Base-by-base conservation (phyloP, 2,888 invertebrate species). In the Ernsta delagoae region DNA sequence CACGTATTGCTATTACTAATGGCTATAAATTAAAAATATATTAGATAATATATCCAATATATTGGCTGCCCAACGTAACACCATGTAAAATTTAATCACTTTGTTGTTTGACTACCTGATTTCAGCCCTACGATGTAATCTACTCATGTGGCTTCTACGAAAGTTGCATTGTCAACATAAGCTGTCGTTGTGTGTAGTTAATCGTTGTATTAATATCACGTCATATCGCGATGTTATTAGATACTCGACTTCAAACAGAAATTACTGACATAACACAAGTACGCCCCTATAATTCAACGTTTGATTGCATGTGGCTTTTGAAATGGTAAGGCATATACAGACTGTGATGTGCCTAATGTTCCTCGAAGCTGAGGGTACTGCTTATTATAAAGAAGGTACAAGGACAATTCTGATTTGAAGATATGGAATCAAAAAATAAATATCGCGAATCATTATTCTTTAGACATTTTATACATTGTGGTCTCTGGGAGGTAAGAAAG, bases 51-150 rank as follows among this genome's bases (percentile, higher is more conserved):
- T n/a, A n/a, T n/a, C n/a, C n/a, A n/a, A n/a, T n/a, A n/a, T n/a
- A n/a, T n/a, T n/a, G n/a, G n/a, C 12, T 48, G 9, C 12, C 6
- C 12, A 48, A 5, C 12, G 6, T 1, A n/a, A n/a, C n/a, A n/a
- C 48, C 12, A 48, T 48, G 11, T 7, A 50, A 50, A 50, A 50
- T 24, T 50, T 8, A 16, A 50, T 50, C 16, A 50, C 50, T 50
- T 24, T 50, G 24, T 12, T 50, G 50, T 50, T 50, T 50, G 50
- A 50, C 50, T 50, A 50, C 24, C 50, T 24, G 50, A 50, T 50
- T 50, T 50, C 8, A 16, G 50, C 16, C 50, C 50, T 50, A 48
- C 48, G 6, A 48, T 48, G 24, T 50, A 50, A 50, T 24, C 8
- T 24, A 50, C 16, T 24, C 24, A 16, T 24, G 12, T 50, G 8